These are phyloP conservation scores for Labroides dimidiatus DNA, from an alignment of 2,797 vertebrate species.

Conservation along the genomic window DNA sequence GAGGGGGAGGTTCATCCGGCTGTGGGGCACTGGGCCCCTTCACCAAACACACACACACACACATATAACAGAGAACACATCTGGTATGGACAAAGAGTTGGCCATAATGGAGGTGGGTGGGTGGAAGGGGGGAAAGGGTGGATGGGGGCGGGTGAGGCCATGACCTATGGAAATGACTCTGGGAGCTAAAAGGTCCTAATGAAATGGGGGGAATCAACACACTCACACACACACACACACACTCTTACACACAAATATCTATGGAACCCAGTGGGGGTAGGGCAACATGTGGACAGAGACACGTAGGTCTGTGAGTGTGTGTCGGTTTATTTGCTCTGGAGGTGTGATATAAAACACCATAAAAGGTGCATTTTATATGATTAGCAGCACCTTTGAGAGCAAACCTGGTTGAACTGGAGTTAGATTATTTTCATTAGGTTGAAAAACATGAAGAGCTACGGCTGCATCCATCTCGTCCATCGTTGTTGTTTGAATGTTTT, in stretches of 20 bases:
- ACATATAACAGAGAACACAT: conserved; percentile 63
- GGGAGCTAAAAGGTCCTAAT: conserved; percentile 50
- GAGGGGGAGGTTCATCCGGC: conserved; percentile 28
- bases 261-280: conserved; percentile 34
- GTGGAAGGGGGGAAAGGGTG: conserved; percentile 45
- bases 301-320: background rate
- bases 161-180: conserved; percentile 83
- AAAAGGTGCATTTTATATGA: no score
- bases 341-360: no score
- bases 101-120: conserved; percentile 54
- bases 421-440: no score
- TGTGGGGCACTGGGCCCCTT: conserved; percentile 27
- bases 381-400: no score
- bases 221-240: conserved; percentile 6
- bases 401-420: no score
- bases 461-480: no score
- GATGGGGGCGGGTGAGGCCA: conserved; percentile 23
- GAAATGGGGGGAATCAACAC: conserved; percentile 30
- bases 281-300: conserved; percentile 6
- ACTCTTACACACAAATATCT: conserved; percentile 20
- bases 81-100: conserved; percentile 79
- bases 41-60: conserved; percentile 7
- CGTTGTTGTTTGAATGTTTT: no score
- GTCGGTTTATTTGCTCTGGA: no score
- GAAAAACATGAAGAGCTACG: no score